phyloP scores from a whole-genome alignment of 2,797 vertebrate species.

The Anguilla obscura region DNA sequence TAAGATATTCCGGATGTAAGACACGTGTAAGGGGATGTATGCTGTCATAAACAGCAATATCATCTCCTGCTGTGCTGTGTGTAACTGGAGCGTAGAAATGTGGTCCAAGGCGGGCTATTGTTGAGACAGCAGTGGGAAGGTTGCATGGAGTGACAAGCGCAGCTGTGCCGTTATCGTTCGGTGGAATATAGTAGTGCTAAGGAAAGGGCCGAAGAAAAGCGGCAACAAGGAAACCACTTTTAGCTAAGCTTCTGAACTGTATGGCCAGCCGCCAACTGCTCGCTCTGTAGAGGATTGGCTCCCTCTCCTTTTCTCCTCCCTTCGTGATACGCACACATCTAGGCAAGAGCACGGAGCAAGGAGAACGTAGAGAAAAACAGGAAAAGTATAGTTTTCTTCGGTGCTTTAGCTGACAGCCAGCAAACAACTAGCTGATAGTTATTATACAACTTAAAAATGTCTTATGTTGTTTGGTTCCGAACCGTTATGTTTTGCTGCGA shows the following conservation, averaged over 20 bases:
- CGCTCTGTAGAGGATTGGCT: slow-evolving; percentile 68
- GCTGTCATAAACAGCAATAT: not conserved
- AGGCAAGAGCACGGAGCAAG: slow-evolving; percentile 57
- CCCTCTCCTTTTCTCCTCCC: slow-evolving; percentile 55
- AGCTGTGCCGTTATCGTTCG: slow-evolving; percentile 38
- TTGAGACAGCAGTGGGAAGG: not conserved
- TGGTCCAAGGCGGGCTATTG: not conserved
- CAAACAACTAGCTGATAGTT: slow-evolving; percentile 39
- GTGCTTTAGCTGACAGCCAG: not conserved
- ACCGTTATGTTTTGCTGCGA: slow-evolving; percentile 46
- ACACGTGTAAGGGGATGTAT: not conserved
- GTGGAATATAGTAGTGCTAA: slow-evolving; percentile 34
- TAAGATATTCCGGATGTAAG: not conserved
- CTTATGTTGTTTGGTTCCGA: slow-evolving; percentile 27
- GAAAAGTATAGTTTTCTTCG: slow-evolving; percentile 18
- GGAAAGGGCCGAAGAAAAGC: slow-evolving; percentile 35
- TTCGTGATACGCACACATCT: slow-evolving; percentile 63
- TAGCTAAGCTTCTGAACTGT: slow-evolving; percentile 64
- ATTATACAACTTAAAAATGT: not conserved
- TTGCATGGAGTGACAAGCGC: not conserved
- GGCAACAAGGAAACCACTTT: slow-evolving; percentile 71
- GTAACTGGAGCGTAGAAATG: not conserved
- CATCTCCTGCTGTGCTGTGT: not conserved
- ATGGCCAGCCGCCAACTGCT: slow-evolving; percentile 61
- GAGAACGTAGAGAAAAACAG: slow-evolving; percentile 42